These are phyloP conservation scores for Cercopithecus mona DNA, from an alignment of 2,113 vertebrate species.

Conservation along the genomic window DNA sequence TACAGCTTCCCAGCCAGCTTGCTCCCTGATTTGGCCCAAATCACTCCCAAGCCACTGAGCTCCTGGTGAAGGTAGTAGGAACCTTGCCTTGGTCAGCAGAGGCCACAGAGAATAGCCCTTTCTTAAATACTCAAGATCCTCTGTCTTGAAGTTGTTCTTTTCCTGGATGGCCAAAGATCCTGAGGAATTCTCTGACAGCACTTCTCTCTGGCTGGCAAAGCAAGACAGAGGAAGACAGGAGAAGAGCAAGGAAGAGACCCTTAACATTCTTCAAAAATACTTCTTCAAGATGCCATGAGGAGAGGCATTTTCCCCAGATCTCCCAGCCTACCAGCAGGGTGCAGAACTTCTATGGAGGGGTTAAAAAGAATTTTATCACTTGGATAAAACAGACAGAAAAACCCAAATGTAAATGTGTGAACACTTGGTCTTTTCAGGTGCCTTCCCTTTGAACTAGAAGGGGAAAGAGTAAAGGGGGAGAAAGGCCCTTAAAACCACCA, in stretches of 20 bases:
- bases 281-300: not conserved
- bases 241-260: not conserved
- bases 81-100: not conserved
- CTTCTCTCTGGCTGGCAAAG: not conserved
- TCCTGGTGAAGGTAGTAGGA: not conserved
- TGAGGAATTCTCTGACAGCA: not conserved
- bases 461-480: not conserved
- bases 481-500: slow-evolving; percentile 1
- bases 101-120: not conserved
- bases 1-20: not conserved
- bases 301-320: not conserved
- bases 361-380: slow-evolving; percentile 7
- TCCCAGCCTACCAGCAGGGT: not conserved
- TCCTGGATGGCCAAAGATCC: not conserved
- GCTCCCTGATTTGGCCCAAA: not conserved
- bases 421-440: not conserved
- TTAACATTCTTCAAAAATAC: not conserved
- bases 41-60: not conserved
- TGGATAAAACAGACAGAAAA: slow-evolving; percentile 50
- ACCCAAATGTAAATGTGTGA: slow-evolving; percentile 29
- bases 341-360: not conserved
- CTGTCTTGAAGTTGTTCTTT: not conserved
- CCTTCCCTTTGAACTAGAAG: slow-evolving; percentile 33
- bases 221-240: not conserved
- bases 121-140: not conserved